Conservation (phyloP, 35 echinoderm and acorn worm genomes). For the Lytechinus variegatus region DNA sequence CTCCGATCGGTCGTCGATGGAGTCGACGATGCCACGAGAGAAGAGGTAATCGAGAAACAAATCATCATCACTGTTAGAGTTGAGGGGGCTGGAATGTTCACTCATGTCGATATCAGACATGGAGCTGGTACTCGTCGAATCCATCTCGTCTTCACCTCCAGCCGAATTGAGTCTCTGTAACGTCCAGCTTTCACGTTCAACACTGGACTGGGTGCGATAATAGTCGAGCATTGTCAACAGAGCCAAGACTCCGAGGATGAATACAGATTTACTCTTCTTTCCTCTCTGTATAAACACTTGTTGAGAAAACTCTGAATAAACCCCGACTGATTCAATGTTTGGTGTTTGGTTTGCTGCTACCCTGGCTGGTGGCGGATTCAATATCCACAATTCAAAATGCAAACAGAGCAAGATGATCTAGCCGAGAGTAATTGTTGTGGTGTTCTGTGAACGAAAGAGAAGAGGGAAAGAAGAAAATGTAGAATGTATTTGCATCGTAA, state of each 20-base stretch:
- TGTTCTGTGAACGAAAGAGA: conserved; percentile 40
- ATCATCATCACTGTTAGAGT: conserved; percentile 69
- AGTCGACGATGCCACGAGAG: conserved; percentile 84
- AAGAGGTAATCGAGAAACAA: conserved; percentile 93
- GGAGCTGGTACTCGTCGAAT: conserved; percentile 66
- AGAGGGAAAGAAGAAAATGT: not conserved
- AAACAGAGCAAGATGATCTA: conserved; percentile 27
- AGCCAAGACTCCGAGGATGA: not conserved
- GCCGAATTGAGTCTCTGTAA: conserved; percentile 85
- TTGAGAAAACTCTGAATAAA: conserved; percentile 37
- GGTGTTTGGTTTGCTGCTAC: conserved; percentile 38
- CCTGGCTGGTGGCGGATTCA: not conserved
- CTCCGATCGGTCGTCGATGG: not conserved
- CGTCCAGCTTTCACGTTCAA: conserved; percentile 91
- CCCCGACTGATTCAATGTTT: not conserved
- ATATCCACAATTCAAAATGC: conserved; percentile 3
- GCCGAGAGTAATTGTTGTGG: conserved; percentile 26
- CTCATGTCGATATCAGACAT: conserved; percentile 53
- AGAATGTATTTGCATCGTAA: not conserved
- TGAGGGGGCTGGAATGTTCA: conserved; percentile 48
- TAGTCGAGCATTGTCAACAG: conserved; percentile 81
- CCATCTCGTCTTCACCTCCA: conserved; percentile 63
- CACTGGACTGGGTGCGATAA: conserved; percentile 84
- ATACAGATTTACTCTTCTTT: conserved; percentile 24
- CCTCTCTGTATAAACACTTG: conserved; percentile 31